Percentiles rank a stretch among this genome's conserved stretches.
Evolutionary conservation across 2,888 invertebrate species (phyloP).

Genomic region (Leptinotarsa tumamoca): DNA sequence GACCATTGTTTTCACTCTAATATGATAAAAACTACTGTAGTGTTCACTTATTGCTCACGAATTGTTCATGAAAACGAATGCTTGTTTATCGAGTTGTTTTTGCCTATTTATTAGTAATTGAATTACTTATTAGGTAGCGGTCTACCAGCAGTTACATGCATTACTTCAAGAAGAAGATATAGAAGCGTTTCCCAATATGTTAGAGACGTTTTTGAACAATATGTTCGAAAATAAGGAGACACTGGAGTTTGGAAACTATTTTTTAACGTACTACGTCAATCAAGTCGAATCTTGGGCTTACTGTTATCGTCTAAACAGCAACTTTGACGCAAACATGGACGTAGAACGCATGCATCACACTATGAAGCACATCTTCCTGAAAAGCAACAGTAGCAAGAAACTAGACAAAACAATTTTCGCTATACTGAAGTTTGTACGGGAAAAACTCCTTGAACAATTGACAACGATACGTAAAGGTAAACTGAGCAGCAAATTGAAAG

Average conservation of each 20-base stretch:
- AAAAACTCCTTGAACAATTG: slow-evolving; percentile 21
- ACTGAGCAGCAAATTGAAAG: slow-evolving; percentile 11
- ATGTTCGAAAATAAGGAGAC: slow-evolving; percentile 11
- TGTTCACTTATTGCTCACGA: no score
- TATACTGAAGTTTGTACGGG: slow-evolving; percentile 22
- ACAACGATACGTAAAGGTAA: slow-evolving; percentile 16
- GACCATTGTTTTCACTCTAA: no score
- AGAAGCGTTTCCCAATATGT: slow-evolving; percentile 4
- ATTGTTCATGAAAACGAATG: no score
- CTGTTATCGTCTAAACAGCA: slow-evolving; percentile 22
- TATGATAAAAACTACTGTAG: no score
- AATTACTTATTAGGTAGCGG: not conserved
- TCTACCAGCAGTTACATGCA: not conserved
- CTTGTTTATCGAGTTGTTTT: no score
- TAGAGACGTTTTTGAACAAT: not conserved
- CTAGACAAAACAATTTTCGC: slow-evolving; percentile 25
- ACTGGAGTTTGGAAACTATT: slow-evolving; percentile 23
- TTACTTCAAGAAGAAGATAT: not conserved
- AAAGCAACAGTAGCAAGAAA: slow-evolving; percentile 22
- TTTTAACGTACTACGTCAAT: slow-evolving; percentile 17
- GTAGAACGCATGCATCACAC: slow-evolving; percentile 35
- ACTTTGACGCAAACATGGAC: slow-evolving; percentile 27
- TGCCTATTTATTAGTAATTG: no score
- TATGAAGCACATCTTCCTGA: slow-evolving; percentile 30
- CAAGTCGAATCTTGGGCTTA: slow-evolving; percentile 27